A percentile compares a stretch with the other conserved stretches of the same genome.
These are phyloP conservation scores for Caenorhabditis japonica DNA, from an alignment of 2,888 invertebrate species.

Conservation along the genomic window DNA sequence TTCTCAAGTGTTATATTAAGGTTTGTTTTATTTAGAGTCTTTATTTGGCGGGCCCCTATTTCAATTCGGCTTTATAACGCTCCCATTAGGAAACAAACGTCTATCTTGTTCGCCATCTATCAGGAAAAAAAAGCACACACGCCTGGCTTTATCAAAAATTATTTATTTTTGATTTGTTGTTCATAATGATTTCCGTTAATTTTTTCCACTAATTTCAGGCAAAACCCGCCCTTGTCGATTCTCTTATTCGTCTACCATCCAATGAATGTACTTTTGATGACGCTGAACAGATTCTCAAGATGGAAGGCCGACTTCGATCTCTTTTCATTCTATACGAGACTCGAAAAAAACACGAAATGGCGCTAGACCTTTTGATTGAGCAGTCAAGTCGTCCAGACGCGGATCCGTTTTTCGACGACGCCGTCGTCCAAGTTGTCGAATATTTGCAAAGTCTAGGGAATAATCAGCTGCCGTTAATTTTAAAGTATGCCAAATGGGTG, in stretches of 20 bases:
- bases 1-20: constrained; percentile 95
- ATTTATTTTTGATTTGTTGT: too few species aligned
- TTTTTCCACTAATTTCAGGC: too few species aligned
- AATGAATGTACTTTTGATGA: constrained; percentile 93
- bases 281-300: constrained; percentile 88
- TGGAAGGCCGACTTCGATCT: constrained; percentile 81
- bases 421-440: constrained; percentile 87
- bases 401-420: constrained; percentile 79
- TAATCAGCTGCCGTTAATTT: constrained; percentile 88
- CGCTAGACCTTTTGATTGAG: constrained; percentile 87
- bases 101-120: too few species aligned
- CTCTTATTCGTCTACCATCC: constrained; percentile 86
- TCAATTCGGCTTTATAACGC: too few species aligned
- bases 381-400: constrained; percentile 83
- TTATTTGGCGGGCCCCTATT: too few species aligned
- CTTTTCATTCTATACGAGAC: constrained; percentile 94
- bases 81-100: too few species aligned
- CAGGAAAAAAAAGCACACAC: not conserved
- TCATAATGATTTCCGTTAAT: too few species aligned
- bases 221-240: constrained; percentile 93
- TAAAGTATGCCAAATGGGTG: constrained; percentile 95
- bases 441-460: constrained; percentile 81
- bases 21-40: too few species aligned
- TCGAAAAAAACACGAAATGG: constrained; percentile 91
- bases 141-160: not conserved